phyloP scores from a whole-genome alignment of 2,797 vertebrate genomes.

The Squalus acanthias region DNA sequence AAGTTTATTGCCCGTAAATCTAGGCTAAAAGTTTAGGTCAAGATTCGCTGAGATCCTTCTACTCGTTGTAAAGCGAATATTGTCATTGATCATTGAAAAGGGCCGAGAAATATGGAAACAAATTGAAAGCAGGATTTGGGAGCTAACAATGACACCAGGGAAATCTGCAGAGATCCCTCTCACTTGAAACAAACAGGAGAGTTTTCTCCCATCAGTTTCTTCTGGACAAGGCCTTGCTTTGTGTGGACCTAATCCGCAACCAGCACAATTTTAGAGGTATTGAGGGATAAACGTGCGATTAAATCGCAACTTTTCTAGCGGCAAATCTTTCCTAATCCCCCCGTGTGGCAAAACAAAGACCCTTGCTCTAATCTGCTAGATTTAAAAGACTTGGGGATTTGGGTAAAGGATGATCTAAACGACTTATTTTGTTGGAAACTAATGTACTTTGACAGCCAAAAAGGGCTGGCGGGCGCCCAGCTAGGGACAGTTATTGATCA shows the following conservation, averaged over 20 bases:
- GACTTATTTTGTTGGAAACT: slow-evolving; percentile 75
- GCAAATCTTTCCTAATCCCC: slow-evolving; percentile 77
- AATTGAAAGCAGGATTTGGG: slow-evolving; percentile 25
- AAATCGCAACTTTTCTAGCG: slow-evolving; percentile 70
- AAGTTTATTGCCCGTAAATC: not conserved
- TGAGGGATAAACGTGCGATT: slow-evolving; percentile 43
- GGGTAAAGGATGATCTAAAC: slow-evolving; percentile 70
- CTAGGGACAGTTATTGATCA: slow-evolving; percentile 5
- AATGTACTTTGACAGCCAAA: slow-evolving; percentile 72
- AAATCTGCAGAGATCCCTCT: not conserved
- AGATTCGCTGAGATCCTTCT: not conserved
- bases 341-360: slow-evolving; percentile 67
- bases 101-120: not conserved
- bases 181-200: not conserved
- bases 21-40: not conserved
- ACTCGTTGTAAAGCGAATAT: not conserved
- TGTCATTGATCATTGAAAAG: not conserved
- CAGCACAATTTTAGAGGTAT: not conserved
- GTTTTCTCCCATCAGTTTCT: not conserved
- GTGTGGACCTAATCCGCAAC: not conserved
- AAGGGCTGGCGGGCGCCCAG: not conserved
- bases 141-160: not conserved
- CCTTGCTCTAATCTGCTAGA: slow-evolving; percentile 69
- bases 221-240: slow-evolving; percentile 1
- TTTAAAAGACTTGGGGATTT: slow-evolving; percentile 69